Evolutionary conservation across 2,888 invertebrate genomes (phyloP), one percentile per base, ranked within the genome.

Genomic region (Labia minor): DNA sequence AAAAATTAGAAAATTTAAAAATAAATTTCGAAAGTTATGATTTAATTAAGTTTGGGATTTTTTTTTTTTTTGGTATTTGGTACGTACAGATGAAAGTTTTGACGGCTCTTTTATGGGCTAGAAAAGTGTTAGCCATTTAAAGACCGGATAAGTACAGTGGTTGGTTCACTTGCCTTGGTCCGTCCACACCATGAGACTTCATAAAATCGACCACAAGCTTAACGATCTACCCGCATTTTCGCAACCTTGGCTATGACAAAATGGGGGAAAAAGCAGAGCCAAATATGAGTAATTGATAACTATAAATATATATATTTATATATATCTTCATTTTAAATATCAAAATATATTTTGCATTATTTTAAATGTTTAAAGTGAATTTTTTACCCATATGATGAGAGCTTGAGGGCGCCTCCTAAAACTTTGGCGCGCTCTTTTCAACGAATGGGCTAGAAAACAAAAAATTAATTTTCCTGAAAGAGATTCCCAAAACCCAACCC

Each of bases 191-290:
- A 49, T 49, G 49, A 49, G 49, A 49, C 49, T 49, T 49, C 49
- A 49, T 49, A 49, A 49, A 49, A 49, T 49, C 49, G 49, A 49
- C 49, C 49, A 49, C 49, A 49, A 49, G 49, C 49, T 49, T 49
- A 49, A 70, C 69, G 68, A 67, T 75, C 76, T 77, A 78, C 76
- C 77, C 78, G 77, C 77, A 76, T 67, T 66, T 67, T 37, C 69
- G 67, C 77, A 76, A 78, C 79, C 79, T 78, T 77, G 73, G 78
- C 78, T 78, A 77, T 75, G 77, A 77, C 72, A 78, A 77, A 77
- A 75, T 75, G 77, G 78, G 77, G 77, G 76, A 76, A 76, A 74
- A 76, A 76, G 76, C 76, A 73, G 74, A 73, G 72, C 72, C 68
- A 71, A 68, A 70, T 68, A 71, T 71, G 71, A 72, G 71, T 71